A percentile compares a stretch with the other conserved stretches of the same genome.
These are phyloP conservation scores for Lithophane ornitopus DNA, from an alignment of 2,888 invertebrate species.

Conservation along the genomic window DNA sequence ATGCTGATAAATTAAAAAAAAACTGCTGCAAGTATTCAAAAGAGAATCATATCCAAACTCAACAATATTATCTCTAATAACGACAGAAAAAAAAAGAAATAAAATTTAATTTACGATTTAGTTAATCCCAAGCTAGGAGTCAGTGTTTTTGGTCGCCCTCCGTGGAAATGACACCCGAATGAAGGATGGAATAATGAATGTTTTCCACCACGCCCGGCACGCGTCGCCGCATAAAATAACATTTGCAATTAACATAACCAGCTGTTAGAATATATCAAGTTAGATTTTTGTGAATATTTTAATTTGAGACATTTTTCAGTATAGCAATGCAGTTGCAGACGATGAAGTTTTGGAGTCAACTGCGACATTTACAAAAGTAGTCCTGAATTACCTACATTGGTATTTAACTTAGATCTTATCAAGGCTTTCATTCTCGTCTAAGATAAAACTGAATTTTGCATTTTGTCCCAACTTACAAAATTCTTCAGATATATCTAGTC, in stretches of 20 bases:
- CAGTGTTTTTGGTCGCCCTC: constrained; percentile 71
- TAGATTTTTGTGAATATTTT: constrained; percentile 48
- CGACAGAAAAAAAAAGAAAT: background rate
- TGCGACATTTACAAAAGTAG: background rate
- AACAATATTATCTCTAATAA: background rate
- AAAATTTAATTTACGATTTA: constrained; percentile 59
- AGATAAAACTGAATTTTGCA: constrained; percentile 11
- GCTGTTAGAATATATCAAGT: constrained; percentile 68
- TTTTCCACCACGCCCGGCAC: constrained; percentile 78
- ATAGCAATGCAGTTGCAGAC: background rate
- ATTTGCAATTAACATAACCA: constrained; percentile 80
- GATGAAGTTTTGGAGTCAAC: background rate
- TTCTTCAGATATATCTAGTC: background rate
- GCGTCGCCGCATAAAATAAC: constrained; percentile 82
- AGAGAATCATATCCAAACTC: background rate
- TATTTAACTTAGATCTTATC: background rate
- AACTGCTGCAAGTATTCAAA: background rate
- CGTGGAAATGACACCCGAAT: constrained; percentile 82
- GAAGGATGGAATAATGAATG: constrained; percentile 84
- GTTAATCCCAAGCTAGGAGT: constrained; percentile 71
- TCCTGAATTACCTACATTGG: background rate
- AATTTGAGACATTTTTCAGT: constrained; percentile 26
- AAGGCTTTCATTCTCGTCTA: background rate
- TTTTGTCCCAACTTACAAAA: background rate
- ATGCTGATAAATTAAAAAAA: background rate